phyloP scores from a whole-genome alignment of 2,888 invertebrate species.

The Anthrax anthrax region DNA sequence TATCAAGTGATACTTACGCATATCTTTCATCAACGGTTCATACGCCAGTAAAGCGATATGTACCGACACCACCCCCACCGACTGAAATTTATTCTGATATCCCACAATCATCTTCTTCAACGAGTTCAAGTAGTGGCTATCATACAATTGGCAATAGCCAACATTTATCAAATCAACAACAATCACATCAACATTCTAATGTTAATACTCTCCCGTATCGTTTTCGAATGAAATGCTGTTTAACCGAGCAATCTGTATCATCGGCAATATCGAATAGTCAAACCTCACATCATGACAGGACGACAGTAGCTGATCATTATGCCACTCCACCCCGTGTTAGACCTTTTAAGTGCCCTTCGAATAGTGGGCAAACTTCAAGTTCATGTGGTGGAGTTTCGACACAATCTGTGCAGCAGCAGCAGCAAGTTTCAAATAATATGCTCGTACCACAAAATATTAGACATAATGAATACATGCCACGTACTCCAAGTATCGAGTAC shows the following conservation, averaged over 20 bases:
- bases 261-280: slow-evolving; percentile 1
- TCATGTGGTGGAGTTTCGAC: neutral
- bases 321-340: slow-evolving; percentile 22
- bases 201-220: slow-evolving; percentile 25
- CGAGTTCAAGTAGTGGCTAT: slow-evolving; percentile 11
- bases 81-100: slow-evolving; percentile 21
- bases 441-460: slow-evolving; percentile 5
- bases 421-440: slow-evolving; percentile 2
- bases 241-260: slow-evolving; percentile 12
- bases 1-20: slow-evolving; percentile 25
- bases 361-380: neutral
- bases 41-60: slow-evolving; percentile 33
- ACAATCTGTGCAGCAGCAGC: neutral
- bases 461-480: slow-evolving; percentile 16
- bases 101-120: slow-evolving; percentile 13
- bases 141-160: slow-evolving; percentile 8
- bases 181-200: slow-evolving; percentile 13
- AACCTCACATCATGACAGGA: slow-evolving; percentile 12
- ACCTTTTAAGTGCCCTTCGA: slow-evolving; percentile 11
- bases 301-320: slow-evolving; percentile 18
- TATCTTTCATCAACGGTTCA: slow-evolving; percentile 33
- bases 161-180: slow-evolving; percentile 11
- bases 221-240: slow-evolving; percentile 29
- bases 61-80: slow-evolving; percentile 32
- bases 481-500: slow-evolving; percentile 20